Base-by-base conservation (phyloP, 23 tunicate species). In the Phallusia fumigata region DNA sequence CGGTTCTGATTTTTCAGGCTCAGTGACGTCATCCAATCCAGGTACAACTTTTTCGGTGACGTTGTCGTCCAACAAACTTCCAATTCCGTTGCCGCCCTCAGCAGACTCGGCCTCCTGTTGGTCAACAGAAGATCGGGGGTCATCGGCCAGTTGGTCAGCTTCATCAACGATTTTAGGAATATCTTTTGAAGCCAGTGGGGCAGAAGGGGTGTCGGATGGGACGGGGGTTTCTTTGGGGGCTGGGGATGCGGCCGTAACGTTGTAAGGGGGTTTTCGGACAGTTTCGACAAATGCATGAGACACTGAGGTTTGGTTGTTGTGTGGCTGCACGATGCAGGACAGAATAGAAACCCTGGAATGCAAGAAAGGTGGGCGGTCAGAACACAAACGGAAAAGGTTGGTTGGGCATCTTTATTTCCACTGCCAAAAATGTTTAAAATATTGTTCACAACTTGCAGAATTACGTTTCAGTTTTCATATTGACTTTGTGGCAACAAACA, bases 281-380 rank as follows among this genome's bases (percentile, higher is more conserved):
- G 78, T 33, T 33, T 33, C 78, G n/a, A 58, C 69, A 24, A 78
- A 35, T 3, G 80, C 51, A 19, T 77, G 52, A 3, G 80, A 40
- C 12, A 35, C 78, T 32, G 86, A 77, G 0, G 93, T 88, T 12
- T 73, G 84, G 80, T 88, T 88, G 52, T 74, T 28, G 78, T 83
- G 65, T 0, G 87, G 87, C 34, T 73, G 76, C 6, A 88, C 83
- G 31, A 88, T 53, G 80, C 93, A 88, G 18, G 85, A 73, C 28
- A 83, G 51, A 18, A 88, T 64, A 49, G 93, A 83, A 51, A 81
- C 93, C 72, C 93, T 88, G 69, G 5, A 58, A 3, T 58, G 26
- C 8, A 11, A 58, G 16, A 58, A 13, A 24, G 16, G 8, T 58
- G 58, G 58, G n/a, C n/a, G n/a, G n/a, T n/a, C n/a, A n/a, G n/a